Percentiles rank a stretch among this genome's conserved stretches.
Conservation (phyloP, 2,888 invertebrate genomes). For the Drosophila mayaguana region DNA sequence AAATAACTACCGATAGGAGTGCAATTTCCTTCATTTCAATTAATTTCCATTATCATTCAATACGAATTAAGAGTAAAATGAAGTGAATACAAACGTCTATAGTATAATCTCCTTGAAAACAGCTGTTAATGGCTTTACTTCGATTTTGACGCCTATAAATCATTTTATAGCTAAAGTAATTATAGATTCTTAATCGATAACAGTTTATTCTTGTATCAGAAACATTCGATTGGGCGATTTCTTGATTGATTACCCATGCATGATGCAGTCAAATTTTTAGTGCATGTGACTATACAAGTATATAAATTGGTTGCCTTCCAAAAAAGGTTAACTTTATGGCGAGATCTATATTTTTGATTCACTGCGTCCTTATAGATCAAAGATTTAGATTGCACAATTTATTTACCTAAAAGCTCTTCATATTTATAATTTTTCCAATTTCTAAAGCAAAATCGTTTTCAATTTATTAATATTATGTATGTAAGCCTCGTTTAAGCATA, state of each 20-base stretch:
- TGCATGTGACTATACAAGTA: background rate
- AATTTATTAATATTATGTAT: too few relatives aligned
- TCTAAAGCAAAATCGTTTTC: too few relatives aligned
- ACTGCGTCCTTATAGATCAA: background rate
- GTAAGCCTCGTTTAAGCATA: too few relatives aligned
- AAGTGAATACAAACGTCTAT: background rate
- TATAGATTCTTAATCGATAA: background rate
- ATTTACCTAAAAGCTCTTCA: background rate
- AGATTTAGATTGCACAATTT: background rate
- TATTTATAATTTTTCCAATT: background rate
- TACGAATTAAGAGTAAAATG: slow-evolving; percentile 5
- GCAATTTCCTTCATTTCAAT: slow-evolving; percentile 25
- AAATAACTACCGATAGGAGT: slow-evolving; percentile 51
- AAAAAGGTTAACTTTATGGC: background rate
- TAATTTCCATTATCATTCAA: slow-evolving; percentile 30
- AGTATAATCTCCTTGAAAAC: background rate
- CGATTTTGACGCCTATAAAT: background rate
- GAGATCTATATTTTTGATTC: too few relatives aligned
- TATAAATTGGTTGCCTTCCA: background rate
- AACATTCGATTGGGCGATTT: background rate
- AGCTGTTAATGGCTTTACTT: background rate
- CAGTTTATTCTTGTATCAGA: background rate
- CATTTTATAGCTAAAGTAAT: background rate
- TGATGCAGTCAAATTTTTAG: background rate
- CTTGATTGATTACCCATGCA: background rate